Evolutionary conservation across 2,888 invertebrate genomes (phyloP), one percentile per base, ranked within the genome.

Genomic region (Sphinx pinastri): DNA sequence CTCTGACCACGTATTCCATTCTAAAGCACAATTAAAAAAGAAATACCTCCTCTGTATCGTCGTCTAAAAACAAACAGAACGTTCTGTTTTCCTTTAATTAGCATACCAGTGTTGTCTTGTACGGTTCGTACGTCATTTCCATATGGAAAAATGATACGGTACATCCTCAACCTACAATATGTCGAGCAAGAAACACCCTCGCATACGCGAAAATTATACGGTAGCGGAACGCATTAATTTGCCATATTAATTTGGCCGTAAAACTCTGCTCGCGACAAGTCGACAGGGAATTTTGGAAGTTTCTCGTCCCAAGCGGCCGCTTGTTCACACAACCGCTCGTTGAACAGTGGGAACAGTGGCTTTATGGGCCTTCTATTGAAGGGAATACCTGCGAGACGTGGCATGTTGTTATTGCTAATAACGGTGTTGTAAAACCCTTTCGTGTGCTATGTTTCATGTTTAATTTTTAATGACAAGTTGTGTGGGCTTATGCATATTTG

Each of bases 171-270:
- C 84, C 80, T 80, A 79, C 83, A 84, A 83, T 84, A 84, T 85
- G 84, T 84, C 73, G 68, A 75, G 90, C 92, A 93, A 92, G 93
- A 89, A 92, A 81, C 84, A 81, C 90, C 88, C 89, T 84, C 83
- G 78, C 80, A 83, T 83, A 89, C 85, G 87, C 84, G 88, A 88
- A 94, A 94, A 94, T 94, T 94, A 94, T 94, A 92, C 94, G 87
- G 89, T 89, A 84, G 82, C 83, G 88, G 83, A 85, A 88, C 91
- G 93, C 94, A 94, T 94, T 94, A 94, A 94, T 94, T 94, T 94
- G 94, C 94, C 91, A 94, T 94, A 94, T 94, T 94, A 94, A 94
- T 94, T 94, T 94, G 88, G 91, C 91, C 90, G 94, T 94, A 94
- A 94, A 94, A 94, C 93, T 94, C 93, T 92, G 94, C 78, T 90